These are phyloP conservation scores for Amazona guildingii DNA, from an alignment of 2,113 vertebrate species.

Conservation along the genomic window DNA sequence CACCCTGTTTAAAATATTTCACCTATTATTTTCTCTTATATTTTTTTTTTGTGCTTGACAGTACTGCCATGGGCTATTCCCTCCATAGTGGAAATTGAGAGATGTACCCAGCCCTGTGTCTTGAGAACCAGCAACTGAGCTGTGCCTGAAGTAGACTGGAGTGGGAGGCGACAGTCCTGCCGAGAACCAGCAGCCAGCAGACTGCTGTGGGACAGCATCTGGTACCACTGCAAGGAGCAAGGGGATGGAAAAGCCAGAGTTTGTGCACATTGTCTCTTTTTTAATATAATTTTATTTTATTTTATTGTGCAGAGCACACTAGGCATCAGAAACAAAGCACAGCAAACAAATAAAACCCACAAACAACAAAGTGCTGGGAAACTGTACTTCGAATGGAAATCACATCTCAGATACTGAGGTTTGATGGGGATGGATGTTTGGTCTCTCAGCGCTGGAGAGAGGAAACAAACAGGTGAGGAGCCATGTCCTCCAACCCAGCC, in stretches of 20 bases:
- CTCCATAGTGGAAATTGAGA: background rate
- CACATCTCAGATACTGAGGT: background rate
- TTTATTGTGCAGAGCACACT: background rate
- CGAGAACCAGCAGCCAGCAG: background rate
- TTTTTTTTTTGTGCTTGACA: background rate
- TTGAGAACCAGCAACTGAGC: background rate
- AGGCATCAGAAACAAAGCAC: background rate
- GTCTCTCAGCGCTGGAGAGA: background rate
- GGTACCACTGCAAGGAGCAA: background rate
- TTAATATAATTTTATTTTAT: background rate
- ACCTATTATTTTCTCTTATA: background rate
- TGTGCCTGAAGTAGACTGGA: background rate
- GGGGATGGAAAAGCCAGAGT: background rate
- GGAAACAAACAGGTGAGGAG: background rate
- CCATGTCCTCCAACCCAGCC: background rate
- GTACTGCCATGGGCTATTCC: background rate
- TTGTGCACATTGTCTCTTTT: background rate
- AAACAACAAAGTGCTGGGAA: background rate
- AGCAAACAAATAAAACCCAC: background rate
- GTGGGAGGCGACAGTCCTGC: accelerated
- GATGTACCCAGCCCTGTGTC: background rate
- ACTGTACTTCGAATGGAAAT: background rate
- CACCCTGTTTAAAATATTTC: background rate
- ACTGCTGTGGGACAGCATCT: background rate
- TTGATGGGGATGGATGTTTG: background rate